Conservation (phyloP, 2,113 vertebrate genomes). For the Kryptolebias marmoratus region DNA sequence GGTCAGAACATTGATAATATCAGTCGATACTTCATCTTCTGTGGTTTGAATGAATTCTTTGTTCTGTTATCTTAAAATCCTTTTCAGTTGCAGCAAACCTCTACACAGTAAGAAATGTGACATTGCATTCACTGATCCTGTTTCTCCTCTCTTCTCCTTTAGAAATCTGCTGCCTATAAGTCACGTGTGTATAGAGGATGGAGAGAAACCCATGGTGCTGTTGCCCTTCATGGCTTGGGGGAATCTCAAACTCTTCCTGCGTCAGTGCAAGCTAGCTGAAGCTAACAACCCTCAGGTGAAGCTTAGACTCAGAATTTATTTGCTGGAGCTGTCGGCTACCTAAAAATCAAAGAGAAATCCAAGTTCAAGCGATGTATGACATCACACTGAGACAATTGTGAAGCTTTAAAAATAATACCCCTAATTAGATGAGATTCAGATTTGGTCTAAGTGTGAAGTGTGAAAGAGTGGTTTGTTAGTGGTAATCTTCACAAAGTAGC, state of each 20-base stretch:
- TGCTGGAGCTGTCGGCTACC: neutral
- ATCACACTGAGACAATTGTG: conserved; percentile 14
- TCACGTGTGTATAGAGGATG: conserved; percentile 95
- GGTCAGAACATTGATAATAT: too few relatives aligned
- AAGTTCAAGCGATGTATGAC: neutral
- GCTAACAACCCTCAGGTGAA: conserved; percentile 99
- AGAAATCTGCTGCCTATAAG: conserved; percentile 97
- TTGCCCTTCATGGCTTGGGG: conserved; percentile 98
- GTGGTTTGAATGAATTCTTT: neutral
- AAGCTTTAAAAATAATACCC: conserved; percentile 39
- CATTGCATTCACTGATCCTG: neutral
- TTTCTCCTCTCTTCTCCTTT: conserved; percentile 27
- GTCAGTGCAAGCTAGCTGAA: conserved; percentile 98
- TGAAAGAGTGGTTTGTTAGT: conserved; percentile 38
- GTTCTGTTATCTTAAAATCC: neutral
- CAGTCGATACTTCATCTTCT: too few relatives aligned
- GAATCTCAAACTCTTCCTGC: conserved; percentile 97
- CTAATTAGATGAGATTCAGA: conserved; percentile 11
- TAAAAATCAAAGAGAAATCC: neutral
- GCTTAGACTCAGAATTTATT: neutral
- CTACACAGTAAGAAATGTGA: neutral
- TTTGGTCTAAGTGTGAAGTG: conserved; percentile 16
- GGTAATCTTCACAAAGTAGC: conserved; percentile 31
- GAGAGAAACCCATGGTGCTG: conserved; percentile 97
- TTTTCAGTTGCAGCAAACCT: neutral